Evolutionary conservation across 1,140 invertebrate species (phyloP), one percentile per base, ranked within the genome.

Genomic region (Anastrepha obliqua): DNA sequence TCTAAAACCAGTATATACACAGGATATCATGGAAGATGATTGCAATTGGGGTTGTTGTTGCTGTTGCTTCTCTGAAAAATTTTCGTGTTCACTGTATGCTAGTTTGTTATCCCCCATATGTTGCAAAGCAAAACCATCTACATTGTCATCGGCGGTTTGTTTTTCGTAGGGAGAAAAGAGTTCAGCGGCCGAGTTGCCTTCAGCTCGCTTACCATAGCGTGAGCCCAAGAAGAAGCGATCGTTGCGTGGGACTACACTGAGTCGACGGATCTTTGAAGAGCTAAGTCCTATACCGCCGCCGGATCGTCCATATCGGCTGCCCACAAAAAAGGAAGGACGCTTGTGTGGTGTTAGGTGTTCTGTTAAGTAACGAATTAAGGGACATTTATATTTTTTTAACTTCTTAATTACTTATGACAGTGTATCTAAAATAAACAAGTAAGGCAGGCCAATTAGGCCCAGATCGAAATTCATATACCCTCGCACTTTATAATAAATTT

Each of bases 151-250:
- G 3, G 29, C 47, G n/a, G 44, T 81, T 81, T 81, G 47, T 81
- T 86, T 58, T 1, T 86, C 86, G 47, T 87, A 55, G 44, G 91
- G 89, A 20, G 47, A 81, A 81, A 47, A 81, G 44, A 55, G 15
- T 81, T 58, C 47, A 20, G 47, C 44, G 17, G 90, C 89, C 2
- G 90, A 58, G 44, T 86, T 89, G 39, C 91, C 89, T 51, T 88
- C 86, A 51, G 90, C 89, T 20, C 93, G 90, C 81, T 93, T 93
- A 29, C 93, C 93, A 88, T 93, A 93, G 3, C 93, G 89, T 7
- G 92, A 93, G 7, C 93, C 92, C 29, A 93, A 88, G 65, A 93
- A 93, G 86, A 93, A 93, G 2, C 92, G 88, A 89, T 93, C 92
- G 58, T 93, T 93, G 3, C 92, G 90, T 7, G 93, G 92, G 6